These are phyloP conservation scores for Neostethus bicornis DNA, from an alignment of 2,797 vertebrate species.

Conservation along the genomic window DNA sequence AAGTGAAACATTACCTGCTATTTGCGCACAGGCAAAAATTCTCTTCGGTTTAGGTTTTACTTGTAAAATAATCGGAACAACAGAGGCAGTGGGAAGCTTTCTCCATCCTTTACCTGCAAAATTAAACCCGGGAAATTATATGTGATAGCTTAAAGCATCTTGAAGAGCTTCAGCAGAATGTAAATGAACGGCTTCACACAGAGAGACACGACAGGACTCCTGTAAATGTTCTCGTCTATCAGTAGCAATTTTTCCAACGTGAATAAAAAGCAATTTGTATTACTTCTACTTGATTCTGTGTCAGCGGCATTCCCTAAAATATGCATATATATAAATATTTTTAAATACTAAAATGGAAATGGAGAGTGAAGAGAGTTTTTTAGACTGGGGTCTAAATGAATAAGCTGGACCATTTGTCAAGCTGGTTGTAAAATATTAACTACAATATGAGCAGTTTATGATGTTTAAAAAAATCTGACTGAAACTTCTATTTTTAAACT, in stretches of 20 bases:
- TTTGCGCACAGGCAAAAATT: not conserved
- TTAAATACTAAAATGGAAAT: too few species aligned
- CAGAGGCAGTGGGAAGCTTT: not conserved
- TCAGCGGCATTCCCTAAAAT: not conserved
- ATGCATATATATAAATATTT: too few species aligned
- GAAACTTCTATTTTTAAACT: too few species aligned
- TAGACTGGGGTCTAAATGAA: not conserved
- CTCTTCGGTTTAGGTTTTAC: not conserved
- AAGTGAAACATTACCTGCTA: not conserved
- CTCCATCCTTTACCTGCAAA: not conserved
- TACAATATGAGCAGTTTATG: not conserved
- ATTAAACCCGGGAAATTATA: slow-evolving; percentile 12
- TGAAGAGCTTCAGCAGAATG: slow-evolving; percentile 23
- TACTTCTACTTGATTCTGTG: not conserved
- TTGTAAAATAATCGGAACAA: not conserved
- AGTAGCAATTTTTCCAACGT: slow-evolving; percentile 3
- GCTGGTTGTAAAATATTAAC: not conserved
- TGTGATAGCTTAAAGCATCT: slow-evolving; percentile 6
- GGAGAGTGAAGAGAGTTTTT: too few species aligned
- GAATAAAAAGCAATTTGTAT: not conserved
- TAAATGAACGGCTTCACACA: slow-evolving; percentile 14
- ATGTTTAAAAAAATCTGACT: not conserved
- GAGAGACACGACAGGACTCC: not conserved
- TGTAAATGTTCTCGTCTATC: slow-evolving; percentile 3
- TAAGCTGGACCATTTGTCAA: not conserved